Base-by-base conservation (phyloP, 2,113 vertebrate species). In the Tapirus terrestris region DNA sequence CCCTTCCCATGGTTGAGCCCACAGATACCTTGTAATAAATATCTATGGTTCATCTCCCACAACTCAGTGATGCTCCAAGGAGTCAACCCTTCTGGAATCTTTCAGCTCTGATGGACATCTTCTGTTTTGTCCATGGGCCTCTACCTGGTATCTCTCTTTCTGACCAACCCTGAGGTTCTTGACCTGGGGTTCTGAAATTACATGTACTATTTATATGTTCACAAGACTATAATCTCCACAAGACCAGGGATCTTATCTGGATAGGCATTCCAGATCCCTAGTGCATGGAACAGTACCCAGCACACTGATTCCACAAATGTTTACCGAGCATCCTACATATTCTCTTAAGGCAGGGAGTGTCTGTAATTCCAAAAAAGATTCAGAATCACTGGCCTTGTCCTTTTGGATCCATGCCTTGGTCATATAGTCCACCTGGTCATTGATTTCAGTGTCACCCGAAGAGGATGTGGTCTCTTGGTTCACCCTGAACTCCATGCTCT, bases 131-230 rank as follows among this genome's bases (percentile, higher is more conserved):
- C 65, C n/a, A 23, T 0, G 29, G 81, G 60, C 45, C 67, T 89
- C 27, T 31, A 17, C 36, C 25, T 76, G 29, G 10, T 36, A 31
- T 58, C n/a, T 31, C 51, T 53, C 33, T 81, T 58, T 85, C 25
- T 36, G 31, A 61, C 77, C 73, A 23, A 29, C 14, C 16, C 67
- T 1, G 5, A 94, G 56, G 43, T 33, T 72, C 61, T 0, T 48
- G 48, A 16, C 48, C 51, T 16, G 43, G 5, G 60, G 14, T 36
- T 25, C 90, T 89, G 63, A 79, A 53, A 43, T 31, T 3, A 5
- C 21, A 9, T 0, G 1, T 6, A 2, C 29, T 25, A 3, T 33
- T 61, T 31, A 1, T 6, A 6, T 5, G 48, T 36, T 56, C 63
- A 23, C 13, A 18, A 75, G 43, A 60, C 13, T 3, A 2, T 7